Conservation (phyloP, 2,113 vertebrate species). For the Anhinga anhinga region DNA sequence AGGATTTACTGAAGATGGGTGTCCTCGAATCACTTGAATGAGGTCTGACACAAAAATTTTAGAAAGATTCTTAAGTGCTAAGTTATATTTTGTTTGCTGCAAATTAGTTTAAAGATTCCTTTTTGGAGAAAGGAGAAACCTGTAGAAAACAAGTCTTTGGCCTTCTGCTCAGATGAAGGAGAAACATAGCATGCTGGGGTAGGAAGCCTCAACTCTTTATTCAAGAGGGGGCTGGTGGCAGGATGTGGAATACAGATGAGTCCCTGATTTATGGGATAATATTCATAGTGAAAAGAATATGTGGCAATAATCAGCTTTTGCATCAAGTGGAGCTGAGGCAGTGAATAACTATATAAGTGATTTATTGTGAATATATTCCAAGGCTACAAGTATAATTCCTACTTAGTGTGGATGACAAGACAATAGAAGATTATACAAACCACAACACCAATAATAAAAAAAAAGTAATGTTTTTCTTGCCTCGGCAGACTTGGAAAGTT, state of each 20-base stretch:
- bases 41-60: not conserved
- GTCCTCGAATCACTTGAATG: not conserved
- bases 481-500: conserved; percentile 45
- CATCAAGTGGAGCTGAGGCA: conserved; percentile 7
- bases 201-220: not conserved
- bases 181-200: conserved; percentile 17
- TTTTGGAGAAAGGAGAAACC: not conserved
- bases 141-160: not conserved
- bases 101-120: not conserved
- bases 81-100: not conserved
- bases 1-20: not conserved
- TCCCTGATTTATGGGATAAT: conserved; percentile 23
- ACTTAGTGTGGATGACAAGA: conserved; percentile 50
- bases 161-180: conserved; percentile 65
- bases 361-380: conserved; percentile 14
- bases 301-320: conserved; percentile 29
- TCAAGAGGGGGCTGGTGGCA: not conserved
- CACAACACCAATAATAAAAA: conserved; percentile 50
- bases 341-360: not conserved
- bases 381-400: conserved; percentile 8
- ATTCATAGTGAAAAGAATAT: not conserved
- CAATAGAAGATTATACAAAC: conserved; percentile 54
- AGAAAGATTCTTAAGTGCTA: not conserved
- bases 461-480: conserved; percentile 56
- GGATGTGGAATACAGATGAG: not conserved